phyloP scores from a whole-genome alignment of 2,113 vertebrate genomes.

The Isichthys henryi region DNA sequence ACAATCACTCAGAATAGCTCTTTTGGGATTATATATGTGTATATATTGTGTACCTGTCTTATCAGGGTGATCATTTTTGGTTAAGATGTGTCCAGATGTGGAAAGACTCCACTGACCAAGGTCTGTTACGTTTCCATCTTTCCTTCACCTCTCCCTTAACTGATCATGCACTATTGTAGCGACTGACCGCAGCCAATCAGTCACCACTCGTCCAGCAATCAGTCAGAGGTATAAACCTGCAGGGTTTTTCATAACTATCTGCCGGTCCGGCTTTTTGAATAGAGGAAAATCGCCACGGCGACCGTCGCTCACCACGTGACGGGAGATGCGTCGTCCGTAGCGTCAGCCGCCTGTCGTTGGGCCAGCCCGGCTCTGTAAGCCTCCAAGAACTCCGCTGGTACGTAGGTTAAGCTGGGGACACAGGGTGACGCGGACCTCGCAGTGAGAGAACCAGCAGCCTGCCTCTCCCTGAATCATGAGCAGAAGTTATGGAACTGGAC shows the following conservation, averaged over 20 bases:
- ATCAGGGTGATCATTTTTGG: not conserved
- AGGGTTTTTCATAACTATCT: not conserved
- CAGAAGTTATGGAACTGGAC: not conserved
- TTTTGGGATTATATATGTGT: not conserved
- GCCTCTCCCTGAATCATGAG: not conserved
- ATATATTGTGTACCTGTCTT: not conserved
- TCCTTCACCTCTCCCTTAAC: not conserved
- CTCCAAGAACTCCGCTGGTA: constrained; percentile 63
- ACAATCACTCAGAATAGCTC: not conserved
- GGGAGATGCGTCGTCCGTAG: constrained; percentile 31
- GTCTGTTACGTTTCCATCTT: not conserved
- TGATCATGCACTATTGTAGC: not conserved
- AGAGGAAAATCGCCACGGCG: not conserved
- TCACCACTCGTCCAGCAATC: not conserved
- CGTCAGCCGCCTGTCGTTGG: constrained; percentile 44
- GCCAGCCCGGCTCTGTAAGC: constrained; percentile 57
- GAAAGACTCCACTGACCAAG: not conserved
- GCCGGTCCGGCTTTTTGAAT: not conserved
- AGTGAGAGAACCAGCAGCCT: not conserved
- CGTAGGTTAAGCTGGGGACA: constrained; percentile 66
- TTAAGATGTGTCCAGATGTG: not conserved
- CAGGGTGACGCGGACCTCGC: not conserved
- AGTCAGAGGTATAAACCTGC: not conserved
- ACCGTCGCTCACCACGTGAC: not conserved
- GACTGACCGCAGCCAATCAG: not conserved